phyloP scores from a whole-genome alignment of 2,888 invertebrate species.

The Tiliacea aurago region DNA sequence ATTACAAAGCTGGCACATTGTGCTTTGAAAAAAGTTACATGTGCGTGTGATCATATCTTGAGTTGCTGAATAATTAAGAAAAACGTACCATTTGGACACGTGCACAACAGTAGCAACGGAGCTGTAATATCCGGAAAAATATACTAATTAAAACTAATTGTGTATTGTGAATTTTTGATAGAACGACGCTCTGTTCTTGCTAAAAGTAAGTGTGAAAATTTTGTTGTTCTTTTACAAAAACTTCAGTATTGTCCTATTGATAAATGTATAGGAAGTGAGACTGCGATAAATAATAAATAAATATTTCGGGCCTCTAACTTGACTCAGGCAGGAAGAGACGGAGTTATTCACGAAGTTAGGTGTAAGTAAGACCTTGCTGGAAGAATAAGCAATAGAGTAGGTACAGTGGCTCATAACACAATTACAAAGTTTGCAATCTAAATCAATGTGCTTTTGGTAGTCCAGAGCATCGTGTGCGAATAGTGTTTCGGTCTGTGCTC shows the following conservation, averaged over 20 bases:
- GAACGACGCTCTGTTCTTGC: background rate
- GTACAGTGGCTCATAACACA: constrained; percentile 9
- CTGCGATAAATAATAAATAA: background rate
- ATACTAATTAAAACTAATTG: background rate
- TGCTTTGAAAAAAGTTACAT: background rate
- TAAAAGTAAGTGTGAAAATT: constrained; percentile 10
- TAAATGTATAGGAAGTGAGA: background rate
- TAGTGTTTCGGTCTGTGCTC: background rate
- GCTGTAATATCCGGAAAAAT: background rate
- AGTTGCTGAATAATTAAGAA: background rate
- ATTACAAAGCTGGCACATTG: background rate
- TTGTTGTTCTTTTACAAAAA: background rate
- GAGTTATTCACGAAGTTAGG: background rate
- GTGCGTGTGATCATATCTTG: background rate
- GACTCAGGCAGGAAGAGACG: constrained; percentile 1
- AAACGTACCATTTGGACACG: background rate
- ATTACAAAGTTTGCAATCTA: constrained; percentile 11
- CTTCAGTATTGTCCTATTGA: background rate
- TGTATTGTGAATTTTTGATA: background rate
- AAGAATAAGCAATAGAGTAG: background rate
- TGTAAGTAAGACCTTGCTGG: constrained; percentile 1
- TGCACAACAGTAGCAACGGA: background rate
- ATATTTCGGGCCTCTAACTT: background rate
- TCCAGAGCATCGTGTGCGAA: background rate
- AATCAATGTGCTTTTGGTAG: constrained; percentile 19